Conservation (phyloP, 1,140 invertebrate species). For the Philopotamus ludificatus region DNA sequence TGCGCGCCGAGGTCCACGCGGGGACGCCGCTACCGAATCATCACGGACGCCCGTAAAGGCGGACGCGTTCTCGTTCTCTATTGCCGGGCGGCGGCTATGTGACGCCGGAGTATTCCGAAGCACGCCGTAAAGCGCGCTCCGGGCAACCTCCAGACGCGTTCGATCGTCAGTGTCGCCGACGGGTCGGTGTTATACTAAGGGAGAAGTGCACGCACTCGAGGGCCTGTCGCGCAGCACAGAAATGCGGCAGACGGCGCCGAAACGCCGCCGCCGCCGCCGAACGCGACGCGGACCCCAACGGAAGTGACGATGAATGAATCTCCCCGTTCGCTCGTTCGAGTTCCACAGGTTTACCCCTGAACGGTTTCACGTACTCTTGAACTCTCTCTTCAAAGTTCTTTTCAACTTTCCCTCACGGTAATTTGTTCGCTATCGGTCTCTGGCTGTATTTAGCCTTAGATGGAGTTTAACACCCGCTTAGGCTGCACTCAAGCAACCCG, state of each 20-base stretch:
- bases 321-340: slow-evolving; percentile 59
- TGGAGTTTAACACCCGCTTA: slow-evolving; percentile 81
- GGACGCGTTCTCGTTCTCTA: slow-evolving; percentile 21
- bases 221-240: slow-evolving; percentile 44
- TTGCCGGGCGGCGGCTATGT: slow-evolving; percentile 20
- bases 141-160: slow-evolving; percentile 41
- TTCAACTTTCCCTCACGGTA: slow-evolving; percentile 89
- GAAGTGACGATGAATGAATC: slow-evolving; percentile 57
- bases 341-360: slow-evolving; percentile 68
- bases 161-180: slow-evolving; percentile 47
- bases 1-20: background rate
- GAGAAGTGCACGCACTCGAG: slow-evolving; percentile 54
- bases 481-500: slow-evolving; percentile 85
- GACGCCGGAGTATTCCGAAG: slow-evolving; percentile 22
- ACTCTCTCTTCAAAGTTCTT: slow-evolving; percentile 89
- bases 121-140: slow-evolving; percentile 33
- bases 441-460: slow-evolving; percentile 83
- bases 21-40: background rate
- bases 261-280: slow-evolving; percentile 41
- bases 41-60: slow-evolving; percentile 37
- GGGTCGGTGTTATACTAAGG: slow-evolving; percentile 55
- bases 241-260: slow-evolving; percentile 45
- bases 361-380: slow-evolving; percentile 82
- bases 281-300: slow-evolving; percentile 44
- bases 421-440: slow-evolving; percentile 89